Base-by-base conservation (phyloP, 2,888 invertebrate genomes). In the Hypena proboscidalis region DNA sequence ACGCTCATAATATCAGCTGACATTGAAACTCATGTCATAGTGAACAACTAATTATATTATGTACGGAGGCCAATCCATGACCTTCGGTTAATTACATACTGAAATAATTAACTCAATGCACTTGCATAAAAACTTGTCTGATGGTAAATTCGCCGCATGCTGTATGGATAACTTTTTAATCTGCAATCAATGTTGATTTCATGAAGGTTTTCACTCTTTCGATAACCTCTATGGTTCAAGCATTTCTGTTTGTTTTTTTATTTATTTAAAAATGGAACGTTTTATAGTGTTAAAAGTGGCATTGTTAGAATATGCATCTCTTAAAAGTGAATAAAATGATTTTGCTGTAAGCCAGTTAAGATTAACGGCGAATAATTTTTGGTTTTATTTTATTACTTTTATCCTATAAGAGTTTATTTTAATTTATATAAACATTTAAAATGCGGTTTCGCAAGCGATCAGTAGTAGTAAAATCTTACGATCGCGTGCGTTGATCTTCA, bases 81-180 rank as follows among this genome's bases (percentile, higher is more conserved):
- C 57, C 48, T 64, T 57, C 35, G 51, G 54, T 52, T 58, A 46
- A 63, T 63, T 50, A 44, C 33, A 21, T 17, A 27, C 15, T 13
- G 35, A 13, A 32, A 23, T 51, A 52, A 49, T 57, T 34, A 43
- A 25, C 30, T 27, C 25, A 0, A 39, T 19, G 23, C 20, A 26
- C 42, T 52, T 42, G 27, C 39, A 33, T 50, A 46, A 46, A 35
- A 26, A 34, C 29, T 40, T 42, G 13, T 41, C n/a, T 9, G 8
- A 27, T 36, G 31, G 33, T 11, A 15, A 38, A 39, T 25, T 39
- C 4, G 4, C 25, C 40, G 26, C 29, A 17, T 19, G 29, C 21
- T 8, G 26, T 8, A 4, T 19, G 9, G 56, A 55, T 56, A 25
- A 39, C 22, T 43, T 39, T 41, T 37, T 38, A 32, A 43, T 48